Base-by-base conservation (phyloP, 2,888 invertebrate species). In the Cremastobaeus sp. region DNA sequence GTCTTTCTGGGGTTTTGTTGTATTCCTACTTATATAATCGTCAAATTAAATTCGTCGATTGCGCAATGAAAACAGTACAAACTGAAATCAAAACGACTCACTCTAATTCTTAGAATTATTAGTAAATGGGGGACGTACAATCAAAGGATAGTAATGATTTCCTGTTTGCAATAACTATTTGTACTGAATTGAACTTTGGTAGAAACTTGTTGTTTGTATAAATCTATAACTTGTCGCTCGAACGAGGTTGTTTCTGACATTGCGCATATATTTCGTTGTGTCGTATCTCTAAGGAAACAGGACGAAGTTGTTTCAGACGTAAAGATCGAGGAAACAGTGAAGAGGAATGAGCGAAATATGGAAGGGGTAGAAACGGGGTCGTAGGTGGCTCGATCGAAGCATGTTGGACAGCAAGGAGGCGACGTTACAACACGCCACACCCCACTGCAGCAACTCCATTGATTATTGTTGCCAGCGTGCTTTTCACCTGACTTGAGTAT, bases 371-470 rank as follows among this genome's bases (percentile, higher is more conserved):
- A 59, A 59, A 62, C 48, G 54, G 39, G 76, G 74, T 71, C 69
- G 71, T 73, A 78, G 76, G 73, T 77, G 76, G 76, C 76, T 82
- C 83, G 85, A 86, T 85, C 85, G 83, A 82, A 84, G 83, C 77
- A 82, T 80, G 82, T 81, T 81, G 83, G 85, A 84, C 84, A 83
- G 84, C 84, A 79, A 80, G 83, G 82, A 84, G 80, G 80, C 83
- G 82, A 84, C 82, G 81, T 78, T 74, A 82, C 81, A 82, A 82
- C 77, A 84, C 82, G 85, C 86, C 86, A 85, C 86, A 86, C 84
- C 86, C 86, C 83, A 80, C 83, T 85, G 85, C 85, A 84, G 85
- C 83, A 83, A 83, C 85, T 86, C 82, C 86, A 86, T 86, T 86
- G 86, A 86, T 86, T 86, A 85, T 86, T 86, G 85, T 86, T 84